Base-by-base conservation (phyloP, 2,113 vertebrate genomes). In the Puntigrus tetrazona region DNA sequence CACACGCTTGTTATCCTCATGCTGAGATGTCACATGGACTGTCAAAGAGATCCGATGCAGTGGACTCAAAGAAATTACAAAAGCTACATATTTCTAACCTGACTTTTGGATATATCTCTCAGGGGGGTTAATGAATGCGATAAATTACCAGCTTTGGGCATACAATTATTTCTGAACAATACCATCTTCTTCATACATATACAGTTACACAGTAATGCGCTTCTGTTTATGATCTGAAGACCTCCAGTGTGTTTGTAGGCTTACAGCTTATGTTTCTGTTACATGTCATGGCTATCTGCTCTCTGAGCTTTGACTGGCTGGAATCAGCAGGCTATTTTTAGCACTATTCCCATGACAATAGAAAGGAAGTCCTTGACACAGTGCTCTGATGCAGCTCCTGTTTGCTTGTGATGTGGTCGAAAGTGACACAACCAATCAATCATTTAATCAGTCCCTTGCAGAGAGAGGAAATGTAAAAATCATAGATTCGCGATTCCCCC, bases 321-420 rank as follows among this genome's bases (percentile, higher is more conserved):
- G 34, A 47, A 83, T 89, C 76, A 82, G 70, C 55, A n/a, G n/a
- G 59, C 82, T 88, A 87, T 85, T 88, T 86, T 87, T 87, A 88
- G 80, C 78, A 11, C 43, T 55, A 43, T 78, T 88, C 73, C 81
- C 89, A 78, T 86, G 76, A 84, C 84, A 88, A 69, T 78, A 83
- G 73, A 61, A 59, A 61, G 34, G 57, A 84, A 79, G 74, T 45
- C 45, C 47, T 85, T 63, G 73, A 85, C 70, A 47, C 27, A 84
- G 27, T 45, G 31, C 36, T 43, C 82, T 84, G 45, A 72, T 86
- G 78, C 29, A 80, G 55, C 65, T 74, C 59, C 45, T 72, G 41
- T 77, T 87, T 50, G 65, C 43, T 81, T 41, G 11, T 82, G 41
- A 79, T 72, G 78, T 41, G 67, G 52, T 61, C 63, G 47, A 65